A percentile compares a stretch with the other conserved stretches of the same genome.
These are phyloP conservation scores for Sisor rabdophorus DNA, from an alignment of 2,113 vertebrate species.

Conservation along the genomic window DNA sequence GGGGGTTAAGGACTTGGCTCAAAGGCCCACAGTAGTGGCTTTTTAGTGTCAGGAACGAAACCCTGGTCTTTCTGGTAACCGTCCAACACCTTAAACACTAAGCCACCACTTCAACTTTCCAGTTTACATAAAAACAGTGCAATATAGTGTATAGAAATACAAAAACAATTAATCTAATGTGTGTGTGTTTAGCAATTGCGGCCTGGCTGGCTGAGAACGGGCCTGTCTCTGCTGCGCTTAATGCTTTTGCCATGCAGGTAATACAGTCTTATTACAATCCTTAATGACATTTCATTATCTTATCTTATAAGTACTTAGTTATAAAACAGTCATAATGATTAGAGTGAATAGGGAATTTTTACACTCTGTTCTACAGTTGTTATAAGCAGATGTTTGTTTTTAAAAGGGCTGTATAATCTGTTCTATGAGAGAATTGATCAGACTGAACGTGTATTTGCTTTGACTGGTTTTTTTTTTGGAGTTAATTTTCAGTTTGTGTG, in stretches of 20 bases:
- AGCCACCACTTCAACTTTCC: too few species aligned
- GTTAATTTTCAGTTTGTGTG: neutral
- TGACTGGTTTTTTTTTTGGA: neutral
- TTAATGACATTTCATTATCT: neutral
- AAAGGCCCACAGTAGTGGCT: too few species aligned
- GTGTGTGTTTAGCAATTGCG: constrained; percentile 71
- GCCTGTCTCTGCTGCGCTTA: constrained; percentile 82
- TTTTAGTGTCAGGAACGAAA: too few species aligned
- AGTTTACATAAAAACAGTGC: too few species aligned
- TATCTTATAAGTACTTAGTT: neutral
- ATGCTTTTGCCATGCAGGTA: constrained; percentile 93
- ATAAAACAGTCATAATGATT: neutral
- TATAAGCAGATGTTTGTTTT: neutral
- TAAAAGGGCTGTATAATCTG: too few species aligned
- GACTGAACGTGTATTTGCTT: neutral
- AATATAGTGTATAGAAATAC: neutral
- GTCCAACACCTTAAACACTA: too few species aligned
- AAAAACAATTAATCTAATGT: neutral
- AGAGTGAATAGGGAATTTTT: neutral
- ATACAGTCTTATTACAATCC: neutral
- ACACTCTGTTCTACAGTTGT: neutral
- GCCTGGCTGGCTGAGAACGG: constrained; percentile 84
- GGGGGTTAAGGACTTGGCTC: too few species aligned
- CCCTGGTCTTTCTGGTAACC: too few species aligned
- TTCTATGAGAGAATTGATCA: neutral